Evolutionary conservation across 92 coral and sea anemone genomes (phyloP).

Genomic region (Epizoanthus scotinus): DNA sequence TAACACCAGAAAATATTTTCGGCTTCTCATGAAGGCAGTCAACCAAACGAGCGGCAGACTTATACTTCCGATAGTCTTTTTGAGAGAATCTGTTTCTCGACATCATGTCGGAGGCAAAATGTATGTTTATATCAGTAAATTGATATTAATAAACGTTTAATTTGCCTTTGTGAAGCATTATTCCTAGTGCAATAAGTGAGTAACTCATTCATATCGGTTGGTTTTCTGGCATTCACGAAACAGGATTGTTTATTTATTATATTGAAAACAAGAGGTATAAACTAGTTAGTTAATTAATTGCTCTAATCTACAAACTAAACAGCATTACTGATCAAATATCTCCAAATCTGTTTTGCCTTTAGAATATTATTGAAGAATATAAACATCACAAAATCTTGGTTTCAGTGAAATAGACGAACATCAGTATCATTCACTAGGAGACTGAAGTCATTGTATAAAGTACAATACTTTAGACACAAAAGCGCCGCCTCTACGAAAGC

Average conservation of each 20-base stretch:
- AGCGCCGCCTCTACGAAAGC: conserved; percentile 33
- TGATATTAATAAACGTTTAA: not conserved
- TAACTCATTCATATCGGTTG: not conserved
- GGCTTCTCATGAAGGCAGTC: too few relatives aligned
- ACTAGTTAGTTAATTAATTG: not conserved
- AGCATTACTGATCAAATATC: not conserved
- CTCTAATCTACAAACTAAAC: not conserved
- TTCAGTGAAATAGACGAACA: not conserved
- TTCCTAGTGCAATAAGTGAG: not conserved
- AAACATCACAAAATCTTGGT: not conserved
- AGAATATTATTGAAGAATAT: not conserved
- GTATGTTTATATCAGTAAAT: not conserved
- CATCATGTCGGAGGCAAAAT: conserved; percentile 4
- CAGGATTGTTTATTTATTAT: not conserved
- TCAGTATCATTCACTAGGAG: not conserved
- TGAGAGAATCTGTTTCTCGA: not conserved
- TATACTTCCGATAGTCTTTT: too few relatives aligned
- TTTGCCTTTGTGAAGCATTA: not conserved
- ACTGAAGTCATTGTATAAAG: not conserved
- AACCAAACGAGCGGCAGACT: too few relatives aligned
- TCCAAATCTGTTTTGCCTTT: not conserved
- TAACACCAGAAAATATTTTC: too few relatives aligned
- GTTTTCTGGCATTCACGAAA: not conserved
- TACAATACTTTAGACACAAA: not conserved
- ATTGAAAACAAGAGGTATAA: not conserved